These are phyloP conservation scores for Trichogramma evanescens DNA, from an alignment of 2,888 invertebrate genomes.

Conservation along the genomic window DNA sequence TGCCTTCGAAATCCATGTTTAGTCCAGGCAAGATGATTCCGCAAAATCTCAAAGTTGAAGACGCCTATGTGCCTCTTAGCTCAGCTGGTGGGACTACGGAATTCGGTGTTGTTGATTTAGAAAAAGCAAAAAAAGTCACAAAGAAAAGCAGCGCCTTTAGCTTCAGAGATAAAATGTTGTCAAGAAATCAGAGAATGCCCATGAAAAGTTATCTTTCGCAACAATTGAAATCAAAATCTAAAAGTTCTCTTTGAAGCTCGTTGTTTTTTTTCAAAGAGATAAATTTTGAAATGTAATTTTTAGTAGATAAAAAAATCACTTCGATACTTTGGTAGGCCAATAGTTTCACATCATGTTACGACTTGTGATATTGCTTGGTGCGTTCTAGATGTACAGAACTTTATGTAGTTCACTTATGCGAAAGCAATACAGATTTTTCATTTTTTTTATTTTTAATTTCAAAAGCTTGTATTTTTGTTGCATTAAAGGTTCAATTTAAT, in stretches of 20 bases:
- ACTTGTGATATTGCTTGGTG: too few relatives aligned
- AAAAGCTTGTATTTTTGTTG: too few relatives aligned
- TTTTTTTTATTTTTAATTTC: too few relatives aligned
- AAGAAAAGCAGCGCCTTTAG: slow-evolving; percentile 23
- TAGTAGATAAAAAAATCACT: too few relatives aligned
- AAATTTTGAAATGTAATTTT: too few relatives aligned
- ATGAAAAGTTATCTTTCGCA: slow-evolving; percentile 32
- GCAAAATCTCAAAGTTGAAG: slow-evolving; percentile 14
- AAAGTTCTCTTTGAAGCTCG: background rate
- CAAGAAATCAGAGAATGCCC: slow-evolving; percentile 32
- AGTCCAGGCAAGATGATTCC: slow-evolving; percentile 6
- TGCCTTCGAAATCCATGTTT: slow-evolving; percentile 26
- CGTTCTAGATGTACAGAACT: too few relatives aligned
- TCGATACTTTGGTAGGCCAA: too few relatives aligned
- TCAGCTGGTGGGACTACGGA: slow-evolving; percentile 34
- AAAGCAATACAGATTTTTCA: too few relatives aligned
- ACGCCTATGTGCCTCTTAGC: slow-evolving; percentile 27
- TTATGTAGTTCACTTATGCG: too few relatives aligned
- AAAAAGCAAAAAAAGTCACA: slow-evolving; percentile 25
- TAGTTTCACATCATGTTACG: too few relatives aligned
- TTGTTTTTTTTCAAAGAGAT: too few relatives aligned
- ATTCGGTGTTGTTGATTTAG: slow-evolving; percentile 33
- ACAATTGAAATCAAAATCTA: slow-evolving; percentile 31
- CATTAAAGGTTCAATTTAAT: too few relatives aligned
- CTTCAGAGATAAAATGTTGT: slow-evolving; percentile 35